Conservation (phyloP, 2,113 vertebrate genomes). For the Trichechus manatus region DNA sequence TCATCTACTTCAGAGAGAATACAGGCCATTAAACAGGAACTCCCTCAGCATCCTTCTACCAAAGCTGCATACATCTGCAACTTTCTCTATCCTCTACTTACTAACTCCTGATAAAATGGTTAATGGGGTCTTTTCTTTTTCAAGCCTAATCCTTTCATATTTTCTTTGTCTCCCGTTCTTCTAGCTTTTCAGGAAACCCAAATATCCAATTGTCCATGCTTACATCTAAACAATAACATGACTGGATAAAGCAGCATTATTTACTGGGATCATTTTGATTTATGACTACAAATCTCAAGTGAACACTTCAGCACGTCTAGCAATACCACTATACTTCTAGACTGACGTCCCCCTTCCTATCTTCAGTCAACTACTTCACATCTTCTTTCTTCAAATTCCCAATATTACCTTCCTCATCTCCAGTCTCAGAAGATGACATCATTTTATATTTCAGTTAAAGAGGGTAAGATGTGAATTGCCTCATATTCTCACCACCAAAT, state of each 20-base stretch:
- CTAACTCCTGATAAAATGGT: background rate
- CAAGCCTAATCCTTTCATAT: background rate
- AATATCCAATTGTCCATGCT: background rate
- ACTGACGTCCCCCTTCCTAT: background rate
- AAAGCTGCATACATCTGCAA: background rate
- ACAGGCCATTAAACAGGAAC: background rate
- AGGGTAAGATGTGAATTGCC: background rate
- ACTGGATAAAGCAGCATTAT: background rate
- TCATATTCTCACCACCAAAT: background rate
- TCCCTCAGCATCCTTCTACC: background rate
- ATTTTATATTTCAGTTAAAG: background rate
- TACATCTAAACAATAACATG: background rate
- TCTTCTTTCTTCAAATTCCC: slow-evolving; percentile 23
- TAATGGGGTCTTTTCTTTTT: background rate
- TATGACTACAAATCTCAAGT: background rate
- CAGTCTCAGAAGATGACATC: background rate
- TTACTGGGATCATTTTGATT: background rate
- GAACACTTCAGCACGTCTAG: background rate
- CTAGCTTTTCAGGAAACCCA: background rate
- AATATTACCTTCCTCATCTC: background rate
- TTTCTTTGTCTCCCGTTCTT: background rate
- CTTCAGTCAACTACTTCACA: background rate
- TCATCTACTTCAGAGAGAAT: background rate
- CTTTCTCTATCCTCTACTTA: background rate
- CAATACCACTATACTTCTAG: background rate